A percentile compares a stretch with the other conserved stretches of the same genome.
Conservation (phyloP, 2,113 vertebrate species). For the Chloropsis hardwickii region DNA sequence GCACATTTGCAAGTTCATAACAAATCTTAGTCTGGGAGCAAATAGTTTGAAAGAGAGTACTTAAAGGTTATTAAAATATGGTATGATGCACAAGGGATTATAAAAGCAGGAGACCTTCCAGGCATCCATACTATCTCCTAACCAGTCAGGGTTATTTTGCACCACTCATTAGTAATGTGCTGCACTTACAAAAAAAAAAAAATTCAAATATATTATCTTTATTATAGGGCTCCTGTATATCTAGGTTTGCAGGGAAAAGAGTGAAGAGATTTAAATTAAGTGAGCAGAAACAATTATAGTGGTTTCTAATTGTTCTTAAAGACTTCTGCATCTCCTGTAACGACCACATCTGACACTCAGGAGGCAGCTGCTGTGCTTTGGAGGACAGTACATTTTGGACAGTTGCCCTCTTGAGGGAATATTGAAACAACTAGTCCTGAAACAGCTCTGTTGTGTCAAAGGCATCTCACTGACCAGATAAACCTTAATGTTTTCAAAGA, state of each 20-base stretch:
- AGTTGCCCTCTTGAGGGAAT: neutral
- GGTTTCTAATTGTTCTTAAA: neutral
- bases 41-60: neutral
- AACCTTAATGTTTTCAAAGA: conserved; percentile 1
- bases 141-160: neutral
- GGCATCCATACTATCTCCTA: neutral
- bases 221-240: neutral
- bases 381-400: neutral
- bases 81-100: neutral
- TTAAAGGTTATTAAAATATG: neutral
- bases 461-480: neutral
- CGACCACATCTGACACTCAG: neutral
- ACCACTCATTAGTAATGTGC: neutral
- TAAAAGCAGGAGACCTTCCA: neutral
- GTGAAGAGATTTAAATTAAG: neutral
- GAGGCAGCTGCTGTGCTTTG: neutral
- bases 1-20: neutral
- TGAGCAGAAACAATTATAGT: neutral
- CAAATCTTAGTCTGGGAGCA: neutral
- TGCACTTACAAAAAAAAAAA: neutral
- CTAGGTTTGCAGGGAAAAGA: neutral
- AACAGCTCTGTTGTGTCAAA: neutral
- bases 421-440: neutral
- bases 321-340: neutral
- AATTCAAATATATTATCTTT: neutral